Evolutionary conservation across 2,113 vertebrate genomes (phyloP).

Genomic region (Tragelaphus imberbis): DNA sequence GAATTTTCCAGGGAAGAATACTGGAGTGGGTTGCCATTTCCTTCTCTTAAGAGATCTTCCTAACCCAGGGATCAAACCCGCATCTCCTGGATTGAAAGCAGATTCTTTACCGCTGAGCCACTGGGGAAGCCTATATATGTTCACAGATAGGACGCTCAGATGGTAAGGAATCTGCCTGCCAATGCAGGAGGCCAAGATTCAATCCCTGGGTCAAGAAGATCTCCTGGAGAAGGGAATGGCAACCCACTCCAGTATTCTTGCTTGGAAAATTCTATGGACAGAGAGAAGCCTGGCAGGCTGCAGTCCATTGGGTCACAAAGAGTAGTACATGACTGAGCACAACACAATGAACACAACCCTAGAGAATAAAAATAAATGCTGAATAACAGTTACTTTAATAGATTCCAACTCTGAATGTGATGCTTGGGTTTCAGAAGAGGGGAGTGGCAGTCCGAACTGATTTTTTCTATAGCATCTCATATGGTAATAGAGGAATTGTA

Average conservation of each 20-base stretch:
- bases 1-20: not conserved
- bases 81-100: not conserved
- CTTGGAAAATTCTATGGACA: not conserved
- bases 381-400: not conserved
- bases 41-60: not conserved
- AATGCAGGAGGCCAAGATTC: not conserved
- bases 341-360: accelerated
- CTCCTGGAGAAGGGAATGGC: not conserved
- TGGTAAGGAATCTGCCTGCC: not conserved
- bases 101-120: not conserved
- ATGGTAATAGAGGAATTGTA: accelerated
- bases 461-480: not conserved
- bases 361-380: not conserved
- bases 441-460: not conserved
- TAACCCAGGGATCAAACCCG: not conserved
- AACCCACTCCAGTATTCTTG: not conserved
- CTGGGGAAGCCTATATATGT: not conserved
- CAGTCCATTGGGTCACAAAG: not conserved
- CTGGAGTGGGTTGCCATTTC: not conserved
- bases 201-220: not conserved
- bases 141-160: not conserved
- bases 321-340: not conserved
- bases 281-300: not conserved
- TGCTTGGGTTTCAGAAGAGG: not conserved
- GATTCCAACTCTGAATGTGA: not conserved